Evolutionary conservation across 1,140 invertebrate genomes (phyloP).

Genomic region (Caenorhabditis latens): DNA sequence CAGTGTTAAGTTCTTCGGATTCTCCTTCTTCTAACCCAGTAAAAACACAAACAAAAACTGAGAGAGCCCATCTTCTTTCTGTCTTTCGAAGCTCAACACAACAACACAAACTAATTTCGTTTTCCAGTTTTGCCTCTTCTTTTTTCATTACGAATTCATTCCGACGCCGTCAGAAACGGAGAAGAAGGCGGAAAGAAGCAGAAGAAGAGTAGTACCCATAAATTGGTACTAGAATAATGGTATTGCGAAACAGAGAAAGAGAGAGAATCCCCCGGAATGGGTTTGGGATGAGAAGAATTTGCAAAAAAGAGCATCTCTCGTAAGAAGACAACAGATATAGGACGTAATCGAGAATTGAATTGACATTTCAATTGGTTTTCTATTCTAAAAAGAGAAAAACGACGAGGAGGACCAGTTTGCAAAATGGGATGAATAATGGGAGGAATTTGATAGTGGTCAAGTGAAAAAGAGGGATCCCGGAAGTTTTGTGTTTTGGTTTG

Average conservation of each 20-base stretch:
- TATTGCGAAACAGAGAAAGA: conserved; percentile 29
- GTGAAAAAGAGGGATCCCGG: not conserved
- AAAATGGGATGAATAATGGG: not conserved
- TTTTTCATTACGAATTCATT: conserved; percentile 52
- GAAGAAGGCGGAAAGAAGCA: not conserved
- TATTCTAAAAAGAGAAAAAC: not conserved
- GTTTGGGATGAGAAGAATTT: not conserved
- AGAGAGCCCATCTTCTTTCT: not conserved
- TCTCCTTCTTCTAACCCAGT: not conserved
- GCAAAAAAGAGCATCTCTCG: not conserved
- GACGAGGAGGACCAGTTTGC: not conserved
- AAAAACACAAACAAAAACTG: conserved; percentile 31
- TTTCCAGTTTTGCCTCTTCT: not conserved
- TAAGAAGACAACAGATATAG: not conserved
- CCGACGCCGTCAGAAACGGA: not conserved
- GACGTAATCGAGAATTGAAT: conserved; percentile 23
- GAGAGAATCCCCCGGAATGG: not conserved
- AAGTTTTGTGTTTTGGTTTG: not conserved
- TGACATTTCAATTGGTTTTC: conserved; percentile 54
- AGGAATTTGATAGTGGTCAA: not conserved
- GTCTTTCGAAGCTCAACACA: not conserved
- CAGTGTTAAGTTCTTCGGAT: not conserved
- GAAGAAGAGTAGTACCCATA: conserved; percentile 29
- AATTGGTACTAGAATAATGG: conserved; percentile 52
- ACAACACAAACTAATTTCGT: conserved; percentile 50